Base-by-base conservation (phyloP, 2,888 invertebrate genomes). In the Uloborus plumipes region DNA sequence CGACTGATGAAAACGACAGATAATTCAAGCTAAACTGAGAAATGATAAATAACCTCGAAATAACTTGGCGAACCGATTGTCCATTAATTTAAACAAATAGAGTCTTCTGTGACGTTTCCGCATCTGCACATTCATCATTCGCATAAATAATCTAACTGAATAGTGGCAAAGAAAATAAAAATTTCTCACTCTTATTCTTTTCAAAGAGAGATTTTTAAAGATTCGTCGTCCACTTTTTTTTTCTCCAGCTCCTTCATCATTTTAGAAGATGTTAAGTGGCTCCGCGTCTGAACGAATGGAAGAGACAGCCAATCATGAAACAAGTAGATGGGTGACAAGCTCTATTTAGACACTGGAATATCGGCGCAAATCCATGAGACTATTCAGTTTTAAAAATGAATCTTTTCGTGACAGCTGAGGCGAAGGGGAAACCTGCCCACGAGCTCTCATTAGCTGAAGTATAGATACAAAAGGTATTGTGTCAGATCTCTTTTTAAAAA, bases 11-110 rank as follows among this genome's bases (percentile, higher is more conserved):
- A n/a, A 58, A 55, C 47, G 77, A 71, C 64, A 67, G n/a, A 49
- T 39, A 51, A 67, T 66, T 66, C 64, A 50, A 50, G 53, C 58
- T 58, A 31, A 62, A 70, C 53, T 22, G 22, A 70, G 55, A 22
- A 55, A 71, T 79, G 72, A 79, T 67, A 79, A 79, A 79, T 79
- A 72, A 55, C 53, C 61, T 53, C n/a, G 67, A 31, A 76, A 69
- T 76, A 69, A 67, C 73, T 79, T 66, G 20, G 53, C 73, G 66
- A 65, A 66, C 66, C 59, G 31, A 31, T 22, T 71, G 71, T 72
- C 66, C 79, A 73, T 79, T 79, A 79, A 79, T 79, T 79, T 79
- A 79, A 79, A 79, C 79, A 79, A 79, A 79, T 79, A 79, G 79
- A 79, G 73, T 79, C 55, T 61, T 59, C 66, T 73, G 51, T 79